Conservation (phyloP, 1,140 invertebrate genomes). For the Lysiphlebus fabarum region DNA sequence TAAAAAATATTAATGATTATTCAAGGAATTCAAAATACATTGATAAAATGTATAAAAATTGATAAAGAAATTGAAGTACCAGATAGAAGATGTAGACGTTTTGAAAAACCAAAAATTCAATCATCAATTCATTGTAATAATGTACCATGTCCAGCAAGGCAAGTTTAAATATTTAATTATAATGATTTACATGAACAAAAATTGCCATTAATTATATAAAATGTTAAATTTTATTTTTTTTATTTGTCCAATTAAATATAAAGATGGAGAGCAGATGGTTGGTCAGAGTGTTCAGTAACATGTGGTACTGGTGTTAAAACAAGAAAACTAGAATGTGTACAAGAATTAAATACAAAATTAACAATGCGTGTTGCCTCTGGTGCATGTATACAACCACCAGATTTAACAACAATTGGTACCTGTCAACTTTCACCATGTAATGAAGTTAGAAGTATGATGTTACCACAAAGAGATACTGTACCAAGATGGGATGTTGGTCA, state of each 20-base stretch:
- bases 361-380: conserved; percentile 53
- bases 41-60: conserved; percentile 40
- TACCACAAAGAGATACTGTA: conserved; percentile 30
- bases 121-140: conserved; percentile 66
- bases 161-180: no score
- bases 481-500: conserved; percentile 44
- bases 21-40: conserved; percentile 31
- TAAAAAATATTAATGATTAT: conserved; percentile 6
- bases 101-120: conserved; percentile 60
- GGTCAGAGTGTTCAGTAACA: conserved; percentile 63
- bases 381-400: conserved; percentile 47
- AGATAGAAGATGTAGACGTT: conserved; percentile 65
- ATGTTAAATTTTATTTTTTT: conserved; percentile 14
- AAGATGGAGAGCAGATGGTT: conserved; percentile 43
- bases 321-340: conserved; percentile 55
- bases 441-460: conserved; percentile 39
- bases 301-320: conserved; percentile 67
- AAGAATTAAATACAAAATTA: conserved; percentile 51
- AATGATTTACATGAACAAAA: no score
- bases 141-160: conserved; percentile 63
- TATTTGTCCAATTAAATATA: conserved; percentile 9
- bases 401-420: conserved; percentile 39
- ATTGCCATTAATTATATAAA: conserved; percentile 39
- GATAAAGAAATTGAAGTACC: conserved; percentile 34
- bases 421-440: conserved; percentile 41